Evolutionary conservation across 2,888 invertebrate species (phyloP).

Genomic region (Catonia carolina): DNA sequence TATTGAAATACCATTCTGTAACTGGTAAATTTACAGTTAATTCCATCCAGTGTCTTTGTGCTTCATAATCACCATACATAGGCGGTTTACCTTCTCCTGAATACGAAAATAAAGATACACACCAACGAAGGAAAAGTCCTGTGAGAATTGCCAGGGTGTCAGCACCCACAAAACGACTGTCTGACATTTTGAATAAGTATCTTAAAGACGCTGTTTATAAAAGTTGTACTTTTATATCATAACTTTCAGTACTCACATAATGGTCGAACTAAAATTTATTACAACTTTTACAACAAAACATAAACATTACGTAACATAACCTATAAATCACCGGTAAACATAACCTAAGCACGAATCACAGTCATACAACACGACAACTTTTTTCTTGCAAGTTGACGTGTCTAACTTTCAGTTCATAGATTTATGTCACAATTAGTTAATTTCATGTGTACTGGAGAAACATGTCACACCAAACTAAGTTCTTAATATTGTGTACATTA

Average conservation of each 20-base stretch:
- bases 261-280: too few species aligned
- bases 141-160: background rate
- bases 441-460: too few species aligned
- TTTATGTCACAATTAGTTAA: too few species aligned
- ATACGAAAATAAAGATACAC: conserved; percentile 43
- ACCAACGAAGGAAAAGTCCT: conserved; percentile 1
- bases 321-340: too few species aligned
- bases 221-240: too few species aligned
- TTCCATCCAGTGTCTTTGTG: conserved; percentile 99
- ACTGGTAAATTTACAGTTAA: conserved; percentile 80
- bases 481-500: too few species aligned
- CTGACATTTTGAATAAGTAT: background rate
- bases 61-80: conserved; percentile 97
- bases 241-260: too few species aligned
- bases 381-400: background rate
- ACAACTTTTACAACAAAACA: too few species aligned
- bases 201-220: too few species aligned
- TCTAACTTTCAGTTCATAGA: too few species aligned
- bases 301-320: too few species aligned
- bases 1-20: conserved; percentile 70
- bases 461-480: too few species aligned
- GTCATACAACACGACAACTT: background rate
- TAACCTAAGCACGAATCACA: background rate
- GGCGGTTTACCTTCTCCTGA: conserved; percentile 78
- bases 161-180: conserved; percentile 1